phyloP scores from a whole-genome alignment of 2,797 vertebrate genomes.

The Chiroxiphia lanceolata region DNA sequence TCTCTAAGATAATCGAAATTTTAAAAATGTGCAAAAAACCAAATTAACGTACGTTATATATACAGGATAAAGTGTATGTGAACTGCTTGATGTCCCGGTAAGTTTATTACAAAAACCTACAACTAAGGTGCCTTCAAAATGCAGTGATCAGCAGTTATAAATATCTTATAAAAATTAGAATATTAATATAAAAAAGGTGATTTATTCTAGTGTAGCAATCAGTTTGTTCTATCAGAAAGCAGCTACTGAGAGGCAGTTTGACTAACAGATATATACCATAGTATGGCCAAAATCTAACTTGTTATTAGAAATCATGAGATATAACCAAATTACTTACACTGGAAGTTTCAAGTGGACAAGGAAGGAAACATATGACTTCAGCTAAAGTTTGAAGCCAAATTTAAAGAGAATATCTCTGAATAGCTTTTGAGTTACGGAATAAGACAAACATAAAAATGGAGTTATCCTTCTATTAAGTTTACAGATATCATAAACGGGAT shows the following conservation, averaged over 20 bases:
- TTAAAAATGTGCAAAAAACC: fast-evolving
- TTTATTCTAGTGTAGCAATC: background rate
- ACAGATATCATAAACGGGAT: background rate
- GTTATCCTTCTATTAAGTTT: background rate
- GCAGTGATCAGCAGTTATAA: background rate
- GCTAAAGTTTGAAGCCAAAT: background rate
- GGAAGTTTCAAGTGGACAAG: background rate
- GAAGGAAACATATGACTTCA: background rate
- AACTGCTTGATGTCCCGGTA: background rate
- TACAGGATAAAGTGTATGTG: background rate
- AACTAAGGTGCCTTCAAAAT: background rate
- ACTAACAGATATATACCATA: background rate
- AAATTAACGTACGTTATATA: background rate
- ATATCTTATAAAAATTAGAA: background rate
- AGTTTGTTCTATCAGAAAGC: background rate
- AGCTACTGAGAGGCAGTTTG: background rate
- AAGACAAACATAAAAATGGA: background rate
- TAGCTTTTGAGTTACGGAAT: background rate
- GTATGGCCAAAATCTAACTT: background rate
- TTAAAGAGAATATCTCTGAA: background rate
- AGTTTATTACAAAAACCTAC: background rate
- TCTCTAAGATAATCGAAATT: background rate
- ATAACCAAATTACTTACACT: background rate
- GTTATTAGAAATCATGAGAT: background rate
- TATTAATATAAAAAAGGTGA: background rate